Evolutionary conservation across 2,113 vertebrate genomes (phyloP).

Genomic region (Tichodroma muraria): DNA sequence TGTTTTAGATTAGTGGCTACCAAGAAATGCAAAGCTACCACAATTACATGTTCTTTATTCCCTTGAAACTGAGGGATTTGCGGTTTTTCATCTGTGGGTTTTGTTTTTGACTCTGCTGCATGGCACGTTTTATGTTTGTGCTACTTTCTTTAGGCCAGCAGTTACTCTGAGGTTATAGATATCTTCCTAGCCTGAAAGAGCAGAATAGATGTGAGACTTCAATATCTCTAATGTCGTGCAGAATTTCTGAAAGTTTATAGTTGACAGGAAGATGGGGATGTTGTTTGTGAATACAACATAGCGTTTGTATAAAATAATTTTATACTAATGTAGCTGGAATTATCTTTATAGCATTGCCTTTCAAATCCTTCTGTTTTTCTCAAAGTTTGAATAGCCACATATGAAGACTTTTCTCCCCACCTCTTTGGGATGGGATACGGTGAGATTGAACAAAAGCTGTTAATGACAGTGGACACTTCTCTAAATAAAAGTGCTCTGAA

Average conservation of each 20-base stretch:
- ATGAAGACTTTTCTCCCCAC: not conserved
- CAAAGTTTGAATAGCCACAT: not conserved
- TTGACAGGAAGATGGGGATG: not conserved
- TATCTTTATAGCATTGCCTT: not conserved
- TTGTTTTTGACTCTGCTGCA: not conserved
- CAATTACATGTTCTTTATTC: not conserved
- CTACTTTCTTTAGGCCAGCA: not conserved
- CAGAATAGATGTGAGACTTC: not conserved
- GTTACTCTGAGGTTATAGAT: not conserved
- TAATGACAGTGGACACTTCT: not conserved
- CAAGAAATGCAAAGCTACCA: not conserved
- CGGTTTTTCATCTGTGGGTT: not conserved
- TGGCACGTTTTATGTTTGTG: accelerated
- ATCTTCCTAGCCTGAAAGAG: not conserved
- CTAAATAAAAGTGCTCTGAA: not conserved
- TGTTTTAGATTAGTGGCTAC: not conserved
- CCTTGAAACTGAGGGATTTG: not conserved
- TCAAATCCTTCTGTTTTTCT: not conserved
- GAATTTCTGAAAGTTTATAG: not conserved
- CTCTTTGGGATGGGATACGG: not conserved
- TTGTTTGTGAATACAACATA: not conserved
- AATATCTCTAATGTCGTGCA: not conserved
- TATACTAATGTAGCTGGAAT: not conserved
- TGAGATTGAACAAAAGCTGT: not conserved
- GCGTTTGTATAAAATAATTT: not conserved